phyloP scores from a whole-genome alignment of 2,888 invertebrate species.

The Drosophila kuntzei region DNA sequence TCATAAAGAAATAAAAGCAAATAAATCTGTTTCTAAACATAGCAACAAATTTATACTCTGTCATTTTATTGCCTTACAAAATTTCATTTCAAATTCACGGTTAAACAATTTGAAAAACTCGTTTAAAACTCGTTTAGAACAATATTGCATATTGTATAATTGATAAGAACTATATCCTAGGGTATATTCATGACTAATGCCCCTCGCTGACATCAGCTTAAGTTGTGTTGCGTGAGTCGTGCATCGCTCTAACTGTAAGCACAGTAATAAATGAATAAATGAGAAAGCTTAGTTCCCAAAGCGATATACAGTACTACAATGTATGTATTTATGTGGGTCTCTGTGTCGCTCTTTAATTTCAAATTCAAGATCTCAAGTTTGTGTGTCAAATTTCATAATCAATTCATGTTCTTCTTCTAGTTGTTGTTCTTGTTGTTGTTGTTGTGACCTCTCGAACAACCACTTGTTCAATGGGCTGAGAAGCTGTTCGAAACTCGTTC shows the following conservation, averaged over 20 bases:
- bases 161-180: constrained; percentile 20
- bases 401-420: constrained; percentile 25
- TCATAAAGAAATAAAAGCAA: constrained; percentile 12
- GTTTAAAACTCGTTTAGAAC: background rate
- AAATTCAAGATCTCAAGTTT: constrained; percentile 39
- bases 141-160: background rate
- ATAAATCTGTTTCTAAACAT: background rate
- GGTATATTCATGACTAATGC: constrained; percentile 35
- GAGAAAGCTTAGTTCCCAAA: constrained; percentile 12
- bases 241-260: constrained; percentile 28
- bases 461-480: constrained; percentile 42
- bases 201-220: constrained; percentile 52
- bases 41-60: background rate
- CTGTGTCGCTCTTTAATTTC: constrained; percentile 15
- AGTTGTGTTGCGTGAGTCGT: constrained; percentile 24
- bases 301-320: background rate
- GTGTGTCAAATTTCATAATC: constrained; percentile 62
- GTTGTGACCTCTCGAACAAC: constrained; percentile 51
- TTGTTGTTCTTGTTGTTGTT: constrained; percentile 2
- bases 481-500: constrained; percentile 19
- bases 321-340: constrained; percentile 14
- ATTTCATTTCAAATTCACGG: background rate
- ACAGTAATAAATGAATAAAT: constrained; percentile 7
- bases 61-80: background rate
- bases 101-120: background rate